Base-by-base conservation (phyloP, 1,140 invertebrate genomes). In the Megathymus violae region DNA sequence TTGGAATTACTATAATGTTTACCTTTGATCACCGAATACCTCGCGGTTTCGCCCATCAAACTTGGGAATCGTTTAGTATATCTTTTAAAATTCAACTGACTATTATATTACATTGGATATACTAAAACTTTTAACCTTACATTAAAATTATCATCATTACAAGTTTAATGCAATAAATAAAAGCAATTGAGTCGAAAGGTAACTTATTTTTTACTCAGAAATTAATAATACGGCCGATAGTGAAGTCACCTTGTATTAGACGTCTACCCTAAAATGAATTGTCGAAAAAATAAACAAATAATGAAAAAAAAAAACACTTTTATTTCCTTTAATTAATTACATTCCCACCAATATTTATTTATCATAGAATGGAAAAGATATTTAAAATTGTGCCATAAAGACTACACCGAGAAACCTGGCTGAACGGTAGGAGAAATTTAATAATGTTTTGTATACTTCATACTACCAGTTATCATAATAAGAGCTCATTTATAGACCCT, bases 351-450 rank as follows among this genome's bases (percentile, higher is more conserved):
- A 22, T 84, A 81, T 84, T 84, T 80, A 71, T 69, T 65, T 50
- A 67, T 63, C 71, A 75, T 72, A 83, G 85, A 85, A 87, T 83
- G 78, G 80, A 71, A 81, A 84, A 80, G 78, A 83, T 83, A 83
- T 87, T 85, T 89, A 84, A 85, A 89, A 89, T 82, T 85, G 80
- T 74, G 73, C 78, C 72, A 89, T 89, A 89, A 89, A 86, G 63
- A 71, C 70, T 76, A 82, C 75, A 71, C 67, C 65, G 69, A 75
- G 77, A 71, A 77, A 79, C 75, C 76, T 79, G 74, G 78, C 74
- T 73, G 4, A 78, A 71, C 74, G 71, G 41, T 64, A 73, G 59
- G 71, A 64, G 54, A 74, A 87, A 85, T 87, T 89, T 89, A 89
- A 89, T 87, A 86, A 87, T 80, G 84, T 76, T 78, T 82, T 71